Conservation (phyloP, 2,888 invertebrate species). For the Phymatocera aterrima region DNA sequence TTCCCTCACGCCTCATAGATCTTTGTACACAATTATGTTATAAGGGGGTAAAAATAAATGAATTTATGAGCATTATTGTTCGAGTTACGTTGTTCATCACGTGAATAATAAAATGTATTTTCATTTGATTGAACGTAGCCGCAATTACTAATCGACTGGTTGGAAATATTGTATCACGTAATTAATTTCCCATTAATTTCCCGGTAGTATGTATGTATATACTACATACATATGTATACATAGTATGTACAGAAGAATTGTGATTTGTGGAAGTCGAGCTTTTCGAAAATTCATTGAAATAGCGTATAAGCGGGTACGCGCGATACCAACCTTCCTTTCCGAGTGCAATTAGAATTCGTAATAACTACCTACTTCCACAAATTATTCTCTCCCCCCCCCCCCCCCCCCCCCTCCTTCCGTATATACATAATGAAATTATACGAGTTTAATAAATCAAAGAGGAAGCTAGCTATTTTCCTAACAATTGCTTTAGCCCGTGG, state of each 20-base stretch:
- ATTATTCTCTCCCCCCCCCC: no score
- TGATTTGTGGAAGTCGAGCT: background rate
- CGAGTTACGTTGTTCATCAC: background rate
- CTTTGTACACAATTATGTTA: background rate
- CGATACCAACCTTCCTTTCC: conserved; percentile 25
- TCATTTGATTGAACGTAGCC: background rate
- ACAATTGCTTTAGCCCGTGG: conserved; percentile 22
- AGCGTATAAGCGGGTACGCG: background rate
- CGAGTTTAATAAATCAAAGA: conserved; percentile 42
- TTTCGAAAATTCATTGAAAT: conserved; percentile 6
- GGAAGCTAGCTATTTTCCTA: conserved; percentile 36
- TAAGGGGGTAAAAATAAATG: background rate
- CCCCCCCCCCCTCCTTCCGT: background rate
- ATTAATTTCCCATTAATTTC: background rate
- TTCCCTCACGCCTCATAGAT: background rate
- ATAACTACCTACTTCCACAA: conserved; percentile 41
- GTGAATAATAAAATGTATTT: background rate
- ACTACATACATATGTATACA: no score
- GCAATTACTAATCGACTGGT: background rate
- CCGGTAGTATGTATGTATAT: no score
- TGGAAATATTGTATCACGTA: background rate
- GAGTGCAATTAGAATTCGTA: conserved; percentile 33
- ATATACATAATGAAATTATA: conserved; percentile 30
- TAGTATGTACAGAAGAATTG: no score
- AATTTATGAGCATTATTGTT: background rate